These are phyloP conservation scores for Engraulis encrasicolus DNA, from an alignment of 2,113 vertebrate species.

Conservation along the genomic window DNA sequence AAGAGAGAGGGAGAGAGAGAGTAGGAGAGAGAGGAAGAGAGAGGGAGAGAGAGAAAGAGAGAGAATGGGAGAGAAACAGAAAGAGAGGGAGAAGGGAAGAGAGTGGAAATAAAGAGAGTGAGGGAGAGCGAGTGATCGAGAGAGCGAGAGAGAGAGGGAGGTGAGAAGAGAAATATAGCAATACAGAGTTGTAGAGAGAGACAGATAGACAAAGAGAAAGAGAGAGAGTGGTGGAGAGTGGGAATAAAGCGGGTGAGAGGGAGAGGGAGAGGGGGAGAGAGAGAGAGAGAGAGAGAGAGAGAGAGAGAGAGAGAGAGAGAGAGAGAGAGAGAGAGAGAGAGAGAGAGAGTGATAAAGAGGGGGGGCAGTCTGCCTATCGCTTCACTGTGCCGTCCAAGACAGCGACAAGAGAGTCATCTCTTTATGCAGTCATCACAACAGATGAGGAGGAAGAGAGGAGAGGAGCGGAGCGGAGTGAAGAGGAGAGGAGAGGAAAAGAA, in stretches of 20 bases:
- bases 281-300: background rate
- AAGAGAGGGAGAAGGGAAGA: no score
- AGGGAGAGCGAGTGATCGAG: background rate
- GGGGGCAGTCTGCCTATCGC: conserved; percentile 13
- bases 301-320: background rate
- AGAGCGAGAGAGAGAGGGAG: no score
- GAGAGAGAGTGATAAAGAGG: background rate
- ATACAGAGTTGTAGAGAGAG: no score
- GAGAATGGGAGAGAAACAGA: background rate
- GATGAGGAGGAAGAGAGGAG: background rate
- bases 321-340: no score
- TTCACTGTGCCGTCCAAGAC: background rate
- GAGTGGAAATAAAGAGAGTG: no score
- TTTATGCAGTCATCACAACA: background rate
- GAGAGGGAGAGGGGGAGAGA: no score
- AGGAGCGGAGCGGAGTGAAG: no score
- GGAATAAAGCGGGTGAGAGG: background rate
- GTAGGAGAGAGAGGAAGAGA: no score
- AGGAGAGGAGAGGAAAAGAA: no score
- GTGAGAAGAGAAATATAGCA: no score
- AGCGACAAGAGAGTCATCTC: conserved; percentile 4
- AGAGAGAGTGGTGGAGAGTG: background rate
- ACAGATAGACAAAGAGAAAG: no score
- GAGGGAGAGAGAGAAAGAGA: background rate
- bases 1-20: no score